Conservation (phyloP, 2,797 vertebrate species). For the Acanthopagrus latus region DNA sequence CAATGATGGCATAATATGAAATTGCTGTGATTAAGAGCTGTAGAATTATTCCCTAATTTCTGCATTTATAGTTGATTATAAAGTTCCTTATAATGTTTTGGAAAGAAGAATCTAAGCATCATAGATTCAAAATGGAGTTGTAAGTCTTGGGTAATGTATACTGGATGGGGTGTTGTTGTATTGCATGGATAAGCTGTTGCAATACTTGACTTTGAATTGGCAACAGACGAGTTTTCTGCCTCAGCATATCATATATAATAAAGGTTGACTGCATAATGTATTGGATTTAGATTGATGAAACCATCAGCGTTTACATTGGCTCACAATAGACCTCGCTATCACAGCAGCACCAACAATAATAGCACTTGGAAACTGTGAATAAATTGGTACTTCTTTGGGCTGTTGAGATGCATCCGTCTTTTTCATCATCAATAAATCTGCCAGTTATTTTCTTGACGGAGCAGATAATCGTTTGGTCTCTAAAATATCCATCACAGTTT, state of each 20-base stretch:
- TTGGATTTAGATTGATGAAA: too few relatives aligned
- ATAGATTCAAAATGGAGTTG: not conserved
- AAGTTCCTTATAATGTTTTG: not conserved
- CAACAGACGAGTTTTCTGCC: too few relatives aligned
- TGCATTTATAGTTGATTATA: not conserved
- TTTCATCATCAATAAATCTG: not conserved
- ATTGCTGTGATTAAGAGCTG: not conserved
- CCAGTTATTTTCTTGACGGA: not conserved
- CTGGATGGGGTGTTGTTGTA: not conserved
- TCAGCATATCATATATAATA: too few relatives aligned
- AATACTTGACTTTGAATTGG: not conserved
- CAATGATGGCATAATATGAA: not conserved
- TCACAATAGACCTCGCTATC: too few relatives aligned
- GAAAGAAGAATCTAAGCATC: not conserved
- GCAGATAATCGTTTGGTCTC: not conserved
- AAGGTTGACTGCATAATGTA: too few relatives aligned
- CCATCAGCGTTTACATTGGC: too few relatives aligned
- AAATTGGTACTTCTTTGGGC: not conserved
- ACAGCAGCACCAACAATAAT: too few relatives aligned
- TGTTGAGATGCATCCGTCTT: not conserved
- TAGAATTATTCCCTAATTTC: conserved; percentile 3
- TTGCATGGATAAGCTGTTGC: not conserved
- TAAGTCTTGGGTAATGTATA: not conserved
- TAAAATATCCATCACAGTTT: not conserved
- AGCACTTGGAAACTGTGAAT: too few relatives aligned